Evolutionary conservation across 2,888 invertebrate species (phyloP).

Genomic region (Caenorhabditis japonica): DNA sequence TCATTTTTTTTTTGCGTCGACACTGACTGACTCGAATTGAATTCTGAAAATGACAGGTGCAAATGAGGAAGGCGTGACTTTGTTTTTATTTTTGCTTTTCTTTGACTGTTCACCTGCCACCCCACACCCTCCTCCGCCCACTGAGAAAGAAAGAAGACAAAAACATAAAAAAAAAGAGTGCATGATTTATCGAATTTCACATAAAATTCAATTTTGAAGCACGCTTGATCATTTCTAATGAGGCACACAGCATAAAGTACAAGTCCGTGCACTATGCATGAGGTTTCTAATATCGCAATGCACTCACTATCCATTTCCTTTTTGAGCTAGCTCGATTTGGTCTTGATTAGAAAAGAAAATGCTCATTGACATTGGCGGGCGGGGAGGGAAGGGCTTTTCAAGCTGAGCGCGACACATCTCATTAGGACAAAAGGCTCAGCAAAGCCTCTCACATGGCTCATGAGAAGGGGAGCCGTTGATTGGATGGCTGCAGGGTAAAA

Average conservation of each 20-base stretch:
- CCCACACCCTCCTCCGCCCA: slow-evolving; percentile 4
- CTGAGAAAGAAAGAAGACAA: no score
- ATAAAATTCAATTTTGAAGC: no score
- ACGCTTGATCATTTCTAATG: no score
- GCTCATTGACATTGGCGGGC: no score
- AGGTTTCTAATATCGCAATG: slow-evolving; percentile 15
- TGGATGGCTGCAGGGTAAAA: slow-evolving; percentile 1
- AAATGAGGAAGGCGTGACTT: no score
- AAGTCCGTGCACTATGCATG: slow-evolving; percentile 11
- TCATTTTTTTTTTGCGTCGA: not conserved
- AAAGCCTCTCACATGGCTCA: slow-evolving; percentile 35
- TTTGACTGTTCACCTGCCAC: slow-evolving; percentile 9
- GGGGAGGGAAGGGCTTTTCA: no score
- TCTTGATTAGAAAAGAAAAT: not conserved
- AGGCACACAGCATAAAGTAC: no score
- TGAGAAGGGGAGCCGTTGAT: slow-evolving; percentile 4
- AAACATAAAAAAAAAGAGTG: no score
- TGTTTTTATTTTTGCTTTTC: slow-evolving; percentile 19
- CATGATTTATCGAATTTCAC: no score
- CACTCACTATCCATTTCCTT: no score
- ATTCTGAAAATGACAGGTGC: slow-evolving; percentile 33
- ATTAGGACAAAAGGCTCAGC: slow-evolving; percentile 32
- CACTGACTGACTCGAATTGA: slow-evolving; percentile 2
- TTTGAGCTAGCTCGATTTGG: no score
- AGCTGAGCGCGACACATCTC: slow-evolving; percentile 18